A percentile compares a stretch with the other conserved stretches of the same genome.
These are phyloP conservation scores for Notolabrus celidotus DNA, from an alignment of 2,797 vertebrate genomes.

Conservation along the genomic window DNA sequence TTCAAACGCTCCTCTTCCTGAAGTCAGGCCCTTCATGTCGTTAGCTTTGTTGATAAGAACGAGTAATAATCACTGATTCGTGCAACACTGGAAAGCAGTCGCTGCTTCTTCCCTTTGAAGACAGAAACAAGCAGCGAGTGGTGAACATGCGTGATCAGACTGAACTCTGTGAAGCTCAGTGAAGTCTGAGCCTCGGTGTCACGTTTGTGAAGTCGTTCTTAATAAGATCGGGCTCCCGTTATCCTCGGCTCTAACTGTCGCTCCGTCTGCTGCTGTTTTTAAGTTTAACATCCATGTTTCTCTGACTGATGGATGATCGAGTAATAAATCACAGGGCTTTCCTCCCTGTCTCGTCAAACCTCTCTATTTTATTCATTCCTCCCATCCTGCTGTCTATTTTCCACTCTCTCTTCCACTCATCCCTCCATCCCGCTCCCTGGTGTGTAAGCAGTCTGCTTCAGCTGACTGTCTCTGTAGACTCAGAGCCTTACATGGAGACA, in stretches of 20 bases:
- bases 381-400: background rate
- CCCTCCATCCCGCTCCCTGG: slow-evolving; percentile 1
- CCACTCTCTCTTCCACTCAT: background rate
- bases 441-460: slow-evolving; percentile 35
- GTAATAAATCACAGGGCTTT: background rate
- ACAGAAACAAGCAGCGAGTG: background rate
- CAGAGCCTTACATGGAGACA: slow-evolving; percentile 56
- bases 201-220: too few relatives aligned
- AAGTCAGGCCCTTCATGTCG: background rate
- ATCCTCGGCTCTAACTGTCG: background rate
- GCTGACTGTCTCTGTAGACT: slow-evolving; percentile 17
- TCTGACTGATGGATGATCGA: slow-evolving; percentile 6
- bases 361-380: background rate
- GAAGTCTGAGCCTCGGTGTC: background rate
- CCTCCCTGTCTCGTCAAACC: background rate
- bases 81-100: background rate
- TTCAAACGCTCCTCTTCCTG: background rate
- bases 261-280: background rate
- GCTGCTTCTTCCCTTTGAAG: slow-evolving; percentile 7
- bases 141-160: background rate
- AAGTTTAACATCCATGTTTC: background rate
- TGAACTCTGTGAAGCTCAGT: background rate
- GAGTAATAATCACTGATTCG: background rate
- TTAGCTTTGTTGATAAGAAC: slow-evolving; percentile 5
- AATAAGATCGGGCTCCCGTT: slow-evolving; percentile 9